Base-by-base conservation (phyloP, 2,888 invertebrate genomes). In the Machimus rusticus region DNA sequence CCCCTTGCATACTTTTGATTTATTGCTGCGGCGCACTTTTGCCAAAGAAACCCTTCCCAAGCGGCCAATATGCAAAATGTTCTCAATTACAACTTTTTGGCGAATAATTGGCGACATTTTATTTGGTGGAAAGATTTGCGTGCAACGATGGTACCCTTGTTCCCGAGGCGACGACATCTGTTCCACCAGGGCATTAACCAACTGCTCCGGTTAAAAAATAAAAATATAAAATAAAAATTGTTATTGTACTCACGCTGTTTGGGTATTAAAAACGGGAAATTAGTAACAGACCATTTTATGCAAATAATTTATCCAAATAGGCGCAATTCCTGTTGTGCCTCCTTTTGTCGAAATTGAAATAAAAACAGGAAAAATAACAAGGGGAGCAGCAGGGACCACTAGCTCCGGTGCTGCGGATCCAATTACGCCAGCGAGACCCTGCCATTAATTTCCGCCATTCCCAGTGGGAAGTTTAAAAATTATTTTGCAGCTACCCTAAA, bases 381-480 rank as follows among this genome's bases (percentile, higher is more conserved):
- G 51, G 16, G 16, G 66, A 66, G 28, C 66, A 66, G 66, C 66
- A 28, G 66, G 66, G 66, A 66, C 28, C 66, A 66, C 28, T 28
- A 23, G 28, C 66, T 37, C 37, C 31, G 23, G 19, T 78, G 81
- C 31, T 37, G 39, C 43, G 39, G 84, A 84, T 57, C 84, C 84
- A 66, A 84, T 84, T 84, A 84, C 74, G 74, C 66, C 28, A 84
- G 66, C 39, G 74, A 74, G 39, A 74, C 43, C 43, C 84, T 57
- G 39, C 74, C 84, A 74, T 84, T 84, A 84, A 57, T 84, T 84
- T 84, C 37, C 23, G 16, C 66, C 66, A 37, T 84, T 74, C 84
- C 84, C 74, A 74, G 39, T 39, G 74, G 84, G 19, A 66, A 74
- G 37, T 84, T 84, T 66, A 84, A 84, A 84, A 84, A 84, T 84